Percentiles rank a stretch among this genome's conserved stretches.
These are phyloP conservation scores for Vidua macroura DNA, from an alignment of 2,113 vertebrate species.

Conservation along the genomic window DNA sequence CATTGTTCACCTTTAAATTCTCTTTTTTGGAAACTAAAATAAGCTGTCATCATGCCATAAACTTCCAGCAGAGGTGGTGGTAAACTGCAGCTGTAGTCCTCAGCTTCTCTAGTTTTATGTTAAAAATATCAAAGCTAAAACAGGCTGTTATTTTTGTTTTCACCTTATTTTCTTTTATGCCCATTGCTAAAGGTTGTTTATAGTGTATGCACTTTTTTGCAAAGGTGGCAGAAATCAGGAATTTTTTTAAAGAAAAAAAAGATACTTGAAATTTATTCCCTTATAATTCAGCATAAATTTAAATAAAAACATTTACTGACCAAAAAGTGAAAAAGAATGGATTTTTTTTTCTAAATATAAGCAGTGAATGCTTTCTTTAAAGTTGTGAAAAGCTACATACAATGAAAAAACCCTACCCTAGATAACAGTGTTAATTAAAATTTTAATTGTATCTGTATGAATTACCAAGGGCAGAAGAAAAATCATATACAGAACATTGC, in stretches of 20 bases:
- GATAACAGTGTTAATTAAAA: slow-evolving; percentile 50
- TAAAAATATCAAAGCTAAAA: neutral
- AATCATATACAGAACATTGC: neutral
- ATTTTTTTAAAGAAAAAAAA: neutral
- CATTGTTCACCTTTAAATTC: neutral
- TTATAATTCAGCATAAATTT: neutral
- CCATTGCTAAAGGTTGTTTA: neutral
- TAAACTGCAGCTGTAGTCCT: neutral
- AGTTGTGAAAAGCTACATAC: neutral
- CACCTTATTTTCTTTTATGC: neutral
- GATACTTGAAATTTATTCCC: neutral
- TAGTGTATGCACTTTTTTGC: neutral
- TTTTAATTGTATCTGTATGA: slow-evolving; percentile 45
- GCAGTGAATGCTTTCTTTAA: neutral
- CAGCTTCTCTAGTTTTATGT: neutral
- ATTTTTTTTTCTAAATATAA: neutral
- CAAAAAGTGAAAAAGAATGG: neutral
- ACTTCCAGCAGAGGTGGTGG: neutral
- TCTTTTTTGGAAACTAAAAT: neutral
- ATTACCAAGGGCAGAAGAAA: slow-evolving; percentile 15
- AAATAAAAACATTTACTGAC: neutral
- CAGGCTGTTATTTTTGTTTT: neutral
- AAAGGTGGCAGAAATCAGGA: neutral
- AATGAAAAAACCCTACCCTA: neutral
- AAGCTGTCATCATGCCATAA: neutral